Conservation (phyloP, 2,113 vertebrate species). For the Chauna torquata region DNA sequence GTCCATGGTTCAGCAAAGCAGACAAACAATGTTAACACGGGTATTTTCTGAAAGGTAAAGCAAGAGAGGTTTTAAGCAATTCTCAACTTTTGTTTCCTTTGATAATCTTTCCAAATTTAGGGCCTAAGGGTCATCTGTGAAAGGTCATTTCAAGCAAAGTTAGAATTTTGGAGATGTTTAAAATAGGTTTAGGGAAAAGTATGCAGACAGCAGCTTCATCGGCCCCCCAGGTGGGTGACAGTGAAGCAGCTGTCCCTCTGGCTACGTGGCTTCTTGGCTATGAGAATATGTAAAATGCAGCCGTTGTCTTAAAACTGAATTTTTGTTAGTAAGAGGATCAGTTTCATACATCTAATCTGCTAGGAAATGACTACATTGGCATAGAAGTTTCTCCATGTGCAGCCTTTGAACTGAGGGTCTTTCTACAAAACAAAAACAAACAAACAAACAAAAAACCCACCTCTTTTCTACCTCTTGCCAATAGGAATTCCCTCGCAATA, state of each 20-base stretch:
- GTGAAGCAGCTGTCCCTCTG: neutral
- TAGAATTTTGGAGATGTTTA: neutral
- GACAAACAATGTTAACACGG: neutral
- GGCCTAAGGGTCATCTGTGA: neutral
- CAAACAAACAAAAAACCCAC: neutral
- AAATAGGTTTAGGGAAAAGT: neutral
- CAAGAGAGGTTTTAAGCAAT: neutral
- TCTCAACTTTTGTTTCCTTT: neutral
- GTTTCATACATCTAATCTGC: neutral
- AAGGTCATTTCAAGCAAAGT: neutral
- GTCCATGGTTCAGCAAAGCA: neutral
- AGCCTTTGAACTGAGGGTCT: neutral
- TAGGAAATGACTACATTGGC: neutral
- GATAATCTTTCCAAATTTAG: neutral
- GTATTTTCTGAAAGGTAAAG: neutral
- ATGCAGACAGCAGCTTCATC: neutral
- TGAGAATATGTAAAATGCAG: neutral
- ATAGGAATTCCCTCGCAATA: neutral
- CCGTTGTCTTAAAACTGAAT: neutral
- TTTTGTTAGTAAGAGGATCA: neutral
- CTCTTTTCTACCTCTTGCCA: neutral
- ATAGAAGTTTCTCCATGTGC: neutral
- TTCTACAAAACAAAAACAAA: neutral
- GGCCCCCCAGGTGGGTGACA: neutral
- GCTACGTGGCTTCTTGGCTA: neutral